These are phyloP conservation scores for Arenaria interpres DNA, from an alignment of 2,113 vertebrate species.

Conservation along the genomic window DNA sequence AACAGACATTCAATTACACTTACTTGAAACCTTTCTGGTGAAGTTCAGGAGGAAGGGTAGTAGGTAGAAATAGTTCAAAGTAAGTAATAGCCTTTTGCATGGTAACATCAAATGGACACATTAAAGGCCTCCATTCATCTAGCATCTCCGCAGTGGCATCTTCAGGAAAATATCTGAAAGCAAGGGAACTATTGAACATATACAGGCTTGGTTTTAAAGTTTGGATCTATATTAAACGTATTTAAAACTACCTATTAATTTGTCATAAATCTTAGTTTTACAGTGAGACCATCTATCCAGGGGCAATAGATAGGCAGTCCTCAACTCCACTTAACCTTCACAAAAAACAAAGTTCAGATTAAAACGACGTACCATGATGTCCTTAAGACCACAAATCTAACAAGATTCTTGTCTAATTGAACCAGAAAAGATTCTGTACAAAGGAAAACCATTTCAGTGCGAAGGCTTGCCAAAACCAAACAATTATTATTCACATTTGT, in stretches of 20 bases:
- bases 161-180: constrained; percentile 90
- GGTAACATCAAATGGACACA: constrained; percentile 97
- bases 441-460: not conserved
- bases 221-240: not conserved
- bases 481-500: not conserved
- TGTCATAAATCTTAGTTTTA: not conserved
- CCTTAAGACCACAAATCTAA: not conserved
- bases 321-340: not conserved
- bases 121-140: constrained; percentile 93
- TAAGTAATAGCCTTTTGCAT: constrained; percentile 98
- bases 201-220: not conserved
- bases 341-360: not conserved
- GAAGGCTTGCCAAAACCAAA: not conserved
- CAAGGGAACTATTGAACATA: not conserved
- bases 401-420: not conserved
- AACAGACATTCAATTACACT: constrained; percentile 21
- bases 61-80: constrained; percentile 96
- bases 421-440: not conserved
- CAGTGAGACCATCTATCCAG: not conserved
- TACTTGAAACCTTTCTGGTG: constrained; percentile 95
- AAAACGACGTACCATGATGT: not conserved
- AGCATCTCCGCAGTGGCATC: constrained; percentile 93
- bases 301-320: not conserved
- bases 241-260: not conserved
- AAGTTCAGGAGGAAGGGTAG: constrained; percentile 91